Conservation (phyloP, 2,113 vertebrate genomes). For the Phaethon lepturus region DNA sequence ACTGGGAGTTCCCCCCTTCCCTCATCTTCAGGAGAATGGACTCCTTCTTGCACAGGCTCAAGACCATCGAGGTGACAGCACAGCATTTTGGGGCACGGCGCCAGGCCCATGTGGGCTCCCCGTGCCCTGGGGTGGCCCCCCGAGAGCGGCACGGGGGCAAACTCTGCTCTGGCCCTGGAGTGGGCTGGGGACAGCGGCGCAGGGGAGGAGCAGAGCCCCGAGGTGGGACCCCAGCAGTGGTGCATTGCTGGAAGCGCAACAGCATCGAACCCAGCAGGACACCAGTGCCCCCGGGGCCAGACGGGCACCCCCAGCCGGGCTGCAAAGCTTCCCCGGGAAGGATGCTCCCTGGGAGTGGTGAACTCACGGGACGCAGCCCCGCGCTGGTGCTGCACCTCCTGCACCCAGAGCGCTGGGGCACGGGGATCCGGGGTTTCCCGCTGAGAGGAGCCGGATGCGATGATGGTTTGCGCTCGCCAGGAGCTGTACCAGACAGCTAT, state of each 20-base stretch:
- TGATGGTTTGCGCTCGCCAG: not conserved
- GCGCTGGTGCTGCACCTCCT: not conserved
- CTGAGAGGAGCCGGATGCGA: fast-evolving
- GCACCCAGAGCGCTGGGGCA: fast-evolving
- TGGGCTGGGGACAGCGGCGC: fast-evolving
- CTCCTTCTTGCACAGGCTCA: constrained; percentile 73
- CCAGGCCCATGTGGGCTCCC: not conserved
- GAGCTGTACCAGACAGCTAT: constrained; percentile 71
- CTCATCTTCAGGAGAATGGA: constrained; percentile 76
- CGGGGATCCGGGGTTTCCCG: fast-evolving
- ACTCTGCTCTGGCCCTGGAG: fast-evolving
- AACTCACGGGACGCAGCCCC: fast-evolving
- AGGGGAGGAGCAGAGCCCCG: not conserved
- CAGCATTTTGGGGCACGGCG: fast-evolving
- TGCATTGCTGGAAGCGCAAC: fast-evolving
- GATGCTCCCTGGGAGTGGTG: not conserved
- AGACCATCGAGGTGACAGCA: constrained; percentile 74
- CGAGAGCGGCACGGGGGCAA: fast-evolving
- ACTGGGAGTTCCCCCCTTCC: constrained; percentile 75
- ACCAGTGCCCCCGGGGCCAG: fast-evolving
- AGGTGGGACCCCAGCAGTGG: not conserved
- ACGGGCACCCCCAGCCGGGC: not conserved
- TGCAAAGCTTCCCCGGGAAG: fast-evolving
- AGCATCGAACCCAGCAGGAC: not conserved
- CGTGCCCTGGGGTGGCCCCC: not conserved